Base-by-base conservation (phyloP, 1,140 invertebrate species). In the Psix sp. region DNA sequence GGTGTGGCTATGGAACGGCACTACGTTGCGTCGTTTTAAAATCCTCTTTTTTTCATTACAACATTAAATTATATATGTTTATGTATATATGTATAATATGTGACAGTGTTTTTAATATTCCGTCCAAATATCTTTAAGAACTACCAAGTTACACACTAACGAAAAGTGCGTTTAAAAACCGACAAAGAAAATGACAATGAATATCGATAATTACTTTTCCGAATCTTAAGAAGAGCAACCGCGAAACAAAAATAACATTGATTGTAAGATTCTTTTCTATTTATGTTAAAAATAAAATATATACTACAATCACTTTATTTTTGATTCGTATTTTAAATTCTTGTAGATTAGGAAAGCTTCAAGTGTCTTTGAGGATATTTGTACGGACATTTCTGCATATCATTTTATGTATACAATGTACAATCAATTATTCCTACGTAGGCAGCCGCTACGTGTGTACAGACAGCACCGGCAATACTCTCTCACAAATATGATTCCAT, bases 331-430 rank as follows among this genome's bases (percentile, higher is more conserved):
- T 35, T 13, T 35, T 10, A 13, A 35, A 24, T 24, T 4, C 4
- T 9, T 24, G 33, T 5, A 11, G 2, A 35, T 11, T 13, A 35
- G 2, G 13, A 35, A 35, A 35, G 33, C 26, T 10, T 2, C 26
- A 35, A 35, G 13, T 2, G 20, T 13, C 36, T 40, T 31, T 42
- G 40, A 1, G 13, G 40, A 48, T 29, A 56, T 29, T 14, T 65
- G 49, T 4, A 57, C 4, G 21, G 26, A 56, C 35, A 57, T 49
- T 35, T 5, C 9, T 51, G 17, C 17, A 57, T 62, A 46, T 76
- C 21, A 36, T 66, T 36, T 73, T 65, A 73, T 67, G 56, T 77
- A 71, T 72, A 65, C 68, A 74, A 65, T 67, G 62, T 77, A 60
- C 49, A 65, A 72, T 77, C 63, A 76, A 66, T 65, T 74, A 76